phyloP scores from a whole-genome alignment of 2,113 vertebrate species.

The Sinocyclocheilus rhinocerous region DNA sequence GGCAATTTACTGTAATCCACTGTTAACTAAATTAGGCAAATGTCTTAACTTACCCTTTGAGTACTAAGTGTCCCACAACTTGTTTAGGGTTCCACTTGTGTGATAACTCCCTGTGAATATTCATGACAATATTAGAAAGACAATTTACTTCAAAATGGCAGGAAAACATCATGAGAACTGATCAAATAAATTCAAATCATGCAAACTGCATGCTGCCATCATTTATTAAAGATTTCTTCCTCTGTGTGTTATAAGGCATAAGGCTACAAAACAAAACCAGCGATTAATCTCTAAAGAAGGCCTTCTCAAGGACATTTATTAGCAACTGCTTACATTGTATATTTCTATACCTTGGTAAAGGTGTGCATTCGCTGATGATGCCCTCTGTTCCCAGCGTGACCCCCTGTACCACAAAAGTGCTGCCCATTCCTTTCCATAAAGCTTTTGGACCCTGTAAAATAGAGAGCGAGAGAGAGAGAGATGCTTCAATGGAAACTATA shows the following conservation, averaged over 20 bases:
- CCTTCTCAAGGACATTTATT: not conserved
- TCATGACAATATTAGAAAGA: not conserved
- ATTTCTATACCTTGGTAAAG: conserved; percentile 86
- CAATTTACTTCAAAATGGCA: not conserved
- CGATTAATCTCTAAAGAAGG: not conserved
- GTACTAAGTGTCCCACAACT: conserved; percentile 87
- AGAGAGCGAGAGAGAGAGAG: not conserved
- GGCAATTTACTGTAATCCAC: not conserved
- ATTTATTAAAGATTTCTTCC: not conserved
- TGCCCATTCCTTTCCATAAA: conserved; percentile 98
- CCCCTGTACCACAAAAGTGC: conserved; percentile 96
- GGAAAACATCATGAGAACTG: not conserved
- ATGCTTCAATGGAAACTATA: not conserved
- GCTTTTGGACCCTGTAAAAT: conserved; percentile 83
- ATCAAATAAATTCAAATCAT: not conserved
- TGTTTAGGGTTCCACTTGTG: conserved; percentile 90
- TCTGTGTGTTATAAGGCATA: not conserved
- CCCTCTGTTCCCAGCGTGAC: conserved; percentile 93
- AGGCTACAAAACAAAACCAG: too few species aligned
- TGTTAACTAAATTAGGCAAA: not conserved
- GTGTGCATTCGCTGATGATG: conserved; percentile 94
- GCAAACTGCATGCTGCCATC: not conserved
- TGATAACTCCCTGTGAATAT: conserved; percentile 84
- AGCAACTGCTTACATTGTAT: not conserved
- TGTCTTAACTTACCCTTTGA: conserved; percentile 84